These are phyloP conservation scores for Philereme vetulata DNA, from an alignment of 2,888 invertebrate species.

Conservation along the genomic window DNA sequence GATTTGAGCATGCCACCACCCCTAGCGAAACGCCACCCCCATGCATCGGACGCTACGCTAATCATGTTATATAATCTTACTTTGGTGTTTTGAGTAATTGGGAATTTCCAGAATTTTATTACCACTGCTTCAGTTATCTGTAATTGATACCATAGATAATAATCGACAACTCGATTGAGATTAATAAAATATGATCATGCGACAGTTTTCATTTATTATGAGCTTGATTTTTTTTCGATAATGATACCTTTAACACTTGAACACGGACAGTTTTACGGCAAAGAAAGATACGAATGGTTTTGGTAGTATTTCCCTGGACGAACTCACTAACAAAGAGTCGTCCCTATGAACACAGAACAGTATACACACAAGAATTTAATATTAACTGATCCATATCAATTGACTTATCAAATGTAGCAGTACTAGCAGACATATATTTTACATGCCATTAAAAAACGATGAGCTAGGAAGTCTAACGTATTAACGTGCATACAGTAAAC, in stretches of 20 bases:
- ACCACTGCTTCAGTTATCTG: slow-evolving; percentile 33
- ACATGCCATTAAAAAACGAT: slow-evolving; percentile 32
- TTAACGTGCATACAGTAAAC: slow-evolving; percentile 45
- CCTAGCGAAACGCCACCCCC: slow-evolving; percentile 42
- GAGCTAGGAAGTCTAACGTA: slow-evolving; percentile 36
- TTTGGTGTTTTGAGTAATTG: slow-evolving; percentile 59
- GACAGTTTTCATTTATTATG: too few species aligned
- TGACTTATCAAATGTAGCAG: slow-evolving; percentile 24
- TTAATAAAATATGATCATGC: too few species aligned
- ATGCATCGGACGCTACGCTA: slow-evolving; percentile 60
- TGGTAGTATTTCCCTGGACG: too few species aligned
- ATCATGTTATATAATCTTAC: slow-evolving; percentile 66
- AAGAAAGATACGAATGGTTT: too few species aligned
- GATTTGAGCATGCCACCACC: slow-evolving; percentile 15
- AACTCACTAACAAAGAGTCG: too few species aligned
- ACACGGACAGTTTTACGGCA: too few species aligned
- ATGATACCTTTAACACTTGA: too few species aligned
- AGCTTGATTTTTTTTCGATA: too few species aligned
- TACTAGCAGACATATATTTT: slow-evolving; percentile 25
- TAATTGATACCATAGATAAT: slow-evolving; percentile 34
- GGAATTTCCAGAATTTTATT: slow-evolving; percentile 49
- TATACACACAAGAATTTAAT: background rate
- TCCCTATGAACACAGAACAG: too few species aligned
- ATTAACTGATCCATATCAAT: slow-evolving; percentile 8
- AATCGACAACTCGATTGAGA: slow-evolving; percentile 5